A percentile compares a stretch with the other conserved stretches of the same genome.
phyloP scores from a whole-genome alignment of 2,797 vertebrate genomes.

The Ctenopoma multispine region DNA sequence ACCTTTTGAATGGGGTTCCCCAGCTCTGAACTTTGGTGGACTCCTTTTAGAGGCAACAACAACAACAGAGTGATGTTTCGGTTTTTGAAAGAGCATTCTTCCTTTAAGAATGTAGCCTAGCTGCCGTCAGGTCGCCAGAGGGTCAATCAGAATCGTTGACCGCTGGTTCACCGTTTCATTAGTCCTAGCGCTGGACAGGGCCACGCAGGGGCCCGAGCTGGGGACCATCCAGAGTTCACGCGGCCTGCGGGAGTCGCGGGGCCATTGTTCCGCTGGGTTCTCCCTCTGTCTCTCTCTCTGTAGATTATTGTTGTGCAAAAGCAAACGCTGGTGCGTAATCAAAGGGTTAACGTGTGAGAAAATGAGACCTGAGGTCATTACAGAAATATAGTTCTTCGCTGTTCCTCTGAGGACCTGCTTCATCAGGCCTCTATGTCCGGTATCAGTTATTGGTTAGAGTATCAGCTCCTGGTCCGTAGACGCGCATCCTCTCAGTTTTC shows the following conservation, averaged over 20 bases:
- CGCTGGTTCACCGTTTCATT: conserved; percentile 93
- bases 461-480: neutral
- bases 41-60: conserved; percentile 61
- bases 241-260: conserved; percentile 83
- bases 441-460: conserved; percentile 10
- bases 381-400: neutral
- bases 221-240: conserved; percentile 88
- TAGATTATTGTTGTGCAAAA: conserved; percentile 55
- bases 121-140: conserved; percentile 75
- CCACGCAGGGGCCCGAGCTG: conserved; percentile 81
- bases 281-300: conserved; percentile 9
- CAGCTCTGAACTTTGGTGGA: conserved; percentile 62
- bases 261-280: conserved; percentile 60
- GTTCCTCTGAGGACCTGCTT: neutral
- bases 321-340: conserved; percentile 9
- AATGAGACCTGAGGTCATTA: too few species aligned
- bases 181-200: conserved; percentile 89
- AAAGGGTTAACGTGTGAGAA: conserved; percentile 15
- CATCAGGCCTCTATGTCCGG: conserved; percentile 1
- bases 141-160: conserved; percentile 92
- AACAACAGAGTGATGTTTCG: conserved; percentile 58
- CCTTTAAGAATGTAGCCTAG: conserved; percentile 72
- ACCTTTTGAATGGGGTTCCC: conserved; percentile 56
- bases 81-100: conserved; percentile 78
- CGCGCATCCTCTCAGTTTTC: too few species aligned